Base-by-base conservation (phyloP, 2,113 vertebrate genomes). In the Larimichthys polyactis region DNA sequence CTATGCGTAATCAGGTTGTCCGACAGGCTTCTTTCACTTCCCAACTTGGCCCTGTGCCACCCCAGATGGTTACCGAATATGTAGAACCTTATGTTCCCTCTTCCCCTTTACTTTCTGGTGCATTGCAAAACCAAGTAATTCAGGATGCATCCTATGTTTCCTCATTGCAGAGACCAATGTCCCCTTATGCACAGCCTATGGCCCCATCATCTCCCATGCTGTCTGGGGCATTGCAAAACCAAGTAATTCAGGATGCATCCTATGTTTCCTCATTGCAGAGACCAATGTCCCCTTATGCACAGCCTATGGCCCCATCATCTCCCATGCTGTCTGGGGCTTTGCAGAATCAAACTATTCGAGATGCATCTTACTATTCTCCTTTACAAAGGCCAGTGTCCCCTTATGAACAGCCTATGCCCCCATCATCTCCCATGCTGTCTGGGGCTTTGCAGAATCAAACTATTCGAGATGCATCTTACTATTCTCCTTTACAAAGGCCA, bases 361-460 rank as follows among this genome's bases (percentile, higher is more conserved):
- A 32, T 32, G 32, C 32, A 32, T 32, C 32, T 5, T 32, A 32
- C 5, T 0, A 5, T 6, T 32, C 32, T 5, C 2, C 32, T 5
- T 32, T 32, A 5, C 32, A 32, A 32, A 32, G 32, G 5, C 32
- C 32, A 32, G 4, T 32, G 32, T 32, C 32, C 5, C 32, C 32
- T 32, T 32, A 32, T 6, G 32, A 32, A 32, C 32, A 32, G 32
- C 32, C 32, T 32, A 32, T 32, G 32, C 32, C 32, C 32, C 32
- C 32, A 32, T 32, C 32, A 32, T 32, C 32, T 32, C 32, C 32
- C 32, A 32, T 78, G 57, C 46, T 94, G 1, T 90, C 92, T 52
- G 81, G 90, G n/a, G 92, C 91, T 14, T 48, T 93, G 22, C 92
- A 93, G 52, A 93, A 90, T 48, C 87, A 90, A 3, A 74, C 71